Evolutionary conservation across 2,888 invertebrate species (phyloP).

Genomic region (Caradrina kadenii): DNA sequence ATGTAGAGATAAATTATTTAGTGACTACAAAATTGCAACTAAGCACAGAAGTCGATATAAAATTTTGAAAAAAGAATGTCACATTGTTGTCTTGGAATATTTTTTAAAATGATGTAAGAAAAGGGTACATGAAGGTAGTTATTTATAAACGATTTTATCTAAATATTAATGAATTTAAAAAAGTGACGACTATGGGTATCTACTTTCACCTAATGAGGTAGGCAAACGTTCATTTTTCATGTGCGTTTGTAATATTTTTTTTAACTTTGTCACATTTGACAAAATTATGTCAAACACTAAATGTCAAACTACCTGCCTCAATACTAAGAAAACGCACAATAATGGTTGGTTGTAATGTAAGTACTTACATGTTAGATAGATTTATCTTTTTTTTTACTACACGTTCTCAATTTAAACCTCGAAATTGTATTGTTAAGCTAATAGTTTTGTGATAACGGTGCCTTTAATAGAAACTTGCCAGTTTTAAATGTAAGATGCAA

Average conservation of each 20-base stretch:
- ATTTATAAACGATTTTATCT: background rate
- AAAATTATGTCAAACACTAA: background rate
- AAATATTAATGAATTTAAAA: background rate
- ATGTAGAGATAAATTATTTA: no score
- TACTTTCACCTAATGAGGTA: background rate
- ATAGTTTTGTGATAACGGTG: conserved; percentile 47
- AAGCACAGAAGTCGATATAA: no score
- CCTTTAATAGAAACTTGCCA: conserved; percentile 21
- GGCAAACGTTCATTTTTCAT: background rate
- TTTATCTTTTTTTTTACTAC: background rate
- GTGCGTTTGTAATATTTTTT: background rate
- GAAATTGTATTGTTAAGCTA: background rate
- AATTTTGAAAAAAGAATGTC: background rate
- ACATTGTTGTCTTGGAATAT: background rate
- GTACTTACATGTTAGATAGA: background rate
- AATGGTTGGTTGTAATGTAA: background rate
- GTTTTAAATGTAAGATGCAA: conserved; percentile 6
- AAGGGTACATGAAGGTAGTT: background rate
- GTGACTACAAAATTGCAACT: no score
- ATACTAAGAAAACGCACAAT: background rate
- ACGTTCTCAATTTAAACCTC: background rate
- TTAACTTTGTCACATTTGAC: background rate
- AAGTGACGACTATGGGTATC: background rate
- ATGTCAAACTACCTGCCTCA: no score
- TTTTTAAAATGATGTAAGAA: background rate